Evolutionary conservation across 2,797 vertebrate species (phyloP).

Genomic region (Cirrhinus mrigala): DNA sequence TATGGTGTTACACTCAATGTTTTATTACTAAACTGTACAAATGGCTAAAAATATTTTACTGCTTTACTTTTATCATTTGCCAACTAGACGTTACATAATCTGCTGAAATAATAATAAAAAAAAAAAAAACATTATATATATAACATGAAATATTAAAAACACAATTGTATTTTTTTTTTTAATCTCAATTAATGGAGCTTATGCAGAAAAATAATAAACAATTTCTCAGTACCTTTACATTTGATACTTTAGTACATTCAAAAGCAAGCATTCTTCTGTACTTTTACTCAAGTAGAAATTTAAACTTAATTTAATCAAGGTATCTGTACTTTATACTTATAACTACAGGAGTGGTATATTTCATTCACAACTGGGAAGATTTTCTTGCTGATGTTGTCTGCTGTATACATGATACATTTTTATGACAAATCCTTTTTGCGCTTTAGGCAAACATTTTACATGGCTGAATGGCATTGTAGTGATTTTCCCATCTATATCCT

Average conservation of each 20-base stretch:
- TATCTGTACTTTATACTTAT: not conserved
- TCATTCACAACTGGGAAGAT: not conserved
- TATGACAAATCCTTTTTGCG: not conserved
- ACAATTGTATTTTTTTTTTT: not conserved
- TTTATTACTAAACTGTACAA: not conserved
- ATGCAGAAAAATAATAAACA: not conserved
- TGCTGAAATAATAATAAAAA: too few relatives aligned
- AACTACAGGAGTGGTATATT: not conserved
- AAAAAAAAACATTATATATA: too few relatives aligned
- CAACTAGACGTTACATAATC: not conserved
- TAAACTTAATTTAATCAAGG: not conserved
- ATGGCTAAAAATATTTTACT: not conserved
- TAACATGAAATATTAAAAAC: too few relatives aligned
- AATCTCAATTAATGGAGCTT: not conserved
- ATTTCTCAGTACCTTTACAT: not conserved
- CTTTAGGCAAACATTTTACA: conserved; percentile 14
- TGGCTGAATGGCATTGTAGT: not conserved
- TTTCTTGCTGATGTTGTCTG: not conserved
- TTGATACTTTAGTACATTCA: not conserved
- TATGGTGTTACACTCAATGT: not conserved
- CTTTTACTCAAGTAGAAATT: not conserved
- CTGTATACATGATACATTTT: not conserved
- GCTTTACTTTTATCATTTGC: not conserved
- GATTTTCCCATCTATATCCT: not conserved
- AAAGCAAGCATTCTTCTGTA: not conserved